Evolutionary conservation across 1,140 invertebrate species (phyloP).

Genomic region (Papilio polytes): DNA sequence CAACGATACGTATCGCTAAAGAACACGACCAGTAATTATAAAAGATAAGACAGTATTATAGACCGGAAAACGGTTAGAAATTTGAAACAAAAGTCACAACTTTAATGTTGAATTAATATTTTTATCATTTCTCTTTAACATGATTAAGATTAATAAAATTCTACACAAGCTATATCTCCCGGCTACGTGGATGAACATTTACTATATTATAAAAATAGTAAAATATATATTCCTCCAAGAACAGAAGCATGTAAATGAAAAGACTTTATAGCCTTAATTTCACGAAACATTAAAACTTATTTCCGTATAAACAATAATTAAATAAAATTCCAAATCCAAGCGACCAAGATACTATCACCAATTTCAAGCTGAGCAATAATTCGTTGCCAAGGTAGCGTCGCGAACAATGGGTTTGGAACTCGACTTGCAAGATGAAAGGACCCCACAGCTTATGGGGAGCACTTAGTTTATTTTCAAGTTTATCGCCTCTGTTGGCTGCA

Average conservation of each 20-base stretch:
- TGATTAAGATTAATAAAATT: not conserved
- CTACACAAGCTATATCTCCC: not conserved
- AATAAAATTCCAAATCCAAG: not conserved
- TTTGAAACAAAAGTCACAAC: constrained; percentile 2
- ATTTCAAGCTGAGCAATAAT: constrained; percentile 43
- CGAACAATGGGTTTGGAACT: constrained; percentile 50
- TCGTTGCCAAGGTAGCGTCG: constrained; percentile 45
- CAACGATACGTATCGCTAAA: constrained; percentile 41
- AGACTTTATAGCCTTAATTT: not conserved
- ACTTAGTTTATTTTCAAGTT: constrained; percentile 54
- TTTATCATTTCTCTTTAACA: not conserved
- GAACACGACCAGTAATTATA: constrained; percentile 43
- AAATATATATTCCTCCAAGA: too few relatives aligned
- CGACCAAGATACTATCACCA: not conserved
- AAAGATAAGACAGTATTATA: constrained; percentile 39
- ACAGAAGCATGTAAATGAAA: too few relatives aligned
- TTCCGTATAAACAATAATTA: not conserved
- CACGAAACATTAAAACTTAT: not conserved
- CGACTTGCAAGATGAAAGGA: constrained; percentile 31
- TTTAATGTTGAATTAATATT: not conserved
- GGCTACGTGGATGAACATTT: not conserved
- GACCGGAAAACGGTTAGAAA: constrained; percentile 23
- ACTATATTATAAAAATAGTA: not conserved
- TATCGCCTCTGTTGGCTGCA: constrained; percentile 47
- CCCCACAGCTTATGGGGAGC: constrained; percentile 42